Base-by-base conservation (phyloP, 2,888 invertebrate species). In the Creontiades dilutus region DNA sequence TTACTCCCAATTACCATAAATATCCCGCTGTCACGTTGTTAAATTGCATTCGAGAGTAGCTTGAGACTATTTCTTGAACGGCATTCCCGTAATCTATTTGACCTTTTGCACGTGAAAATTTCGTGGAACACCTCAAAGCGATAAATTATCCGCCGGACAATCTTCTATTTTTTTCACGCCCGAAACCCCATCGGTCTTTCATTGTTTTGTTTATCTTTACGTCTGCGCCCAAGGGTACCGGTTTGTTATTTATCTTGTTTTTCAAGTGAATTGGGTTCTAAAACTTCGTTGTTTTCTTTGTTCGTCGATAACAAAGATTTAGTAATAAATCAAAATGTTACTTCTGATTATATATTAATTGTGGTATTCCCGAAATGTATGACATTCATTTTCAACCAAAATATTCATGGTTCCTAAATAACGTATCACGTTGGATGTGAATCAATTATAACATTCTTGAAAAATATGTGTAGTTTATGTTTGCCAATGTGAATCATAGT, bases 161-260 rank as follows among this genome's bases (percentile, higher is more conserved):
- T 57, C 57, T 57, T n/a, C 57, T 57, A n/a, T n/a, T 57, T 16
- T 57, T 57, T 37, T 37, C n/a, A 7, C 37, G n/a, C n/a, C 3
- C 57, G 7, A 57, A 57, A 57, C 16, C 57, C 57, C n/a, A n/a
- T 16, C 57, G 57, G 5, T 57, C 7, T 57, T 57, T 57, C n/a
- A 57, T 57, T n/a, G 57, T 57, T 57, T n/a, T n/a, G n/a, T 57
- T 57, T 57, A 57, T 57, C 57, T 57, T 57, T 57, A 57, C 57
- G 57, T 57, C n/a, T 57, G n/a, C 13, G n/a, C n/a, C 57, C n/a
- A n/a, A 57, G 19, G n/a, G 7, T 16, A 57, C 57, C n/a, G 5
- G 16, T n/a, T 16, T 7, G 57, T n/a, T 16, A n/a, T 57, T 57
- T 57, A 57, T 57, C n/a, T 57, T n/a, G 7, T n/a, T 57, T 55